Evolutionary conservation across 2,113 vertebrate species (phyloP).

Genomic region (Sinocyclocheilus grahami): DNA sequence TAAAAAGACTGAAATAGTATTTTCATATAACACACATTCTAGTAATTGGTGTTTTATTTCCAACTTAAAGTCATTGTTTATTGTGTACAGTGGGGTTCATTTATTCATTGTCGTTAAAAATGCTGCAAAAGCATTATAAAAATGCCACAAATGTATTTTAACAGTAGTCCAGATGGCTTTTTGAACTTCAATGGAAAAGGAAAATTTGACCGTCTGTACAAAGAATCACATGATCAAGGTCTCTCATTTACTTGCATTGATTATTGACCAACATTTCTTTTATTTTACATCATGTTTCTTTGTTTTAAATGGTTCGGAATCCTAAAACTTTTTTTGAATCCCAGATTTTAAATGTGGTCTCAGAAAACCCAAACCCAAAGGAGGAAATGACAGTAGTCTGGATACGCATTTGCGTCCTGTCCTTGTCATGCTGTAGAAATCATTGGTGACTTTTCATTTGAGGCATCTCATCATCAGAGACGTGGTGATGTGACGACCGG

Average conservation of each 20-base stretch:
- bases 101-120: background rate
- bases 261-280: background rate
- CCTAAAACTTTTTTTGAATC: background rate
- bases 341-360: background rate
- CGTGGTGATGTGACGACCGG: background rate
- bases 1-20: background rate
- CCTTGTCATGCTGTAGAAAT: background rate
- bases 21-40: background rate
- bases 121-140: background rate
- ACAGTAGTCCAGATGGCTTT: background rate
- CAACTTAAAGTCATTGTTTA: background rate
- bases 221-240: background rate
- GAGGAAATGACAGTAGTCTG: slow-evolving; percentile 21
- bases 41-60: background rate
- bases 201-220: background rate
- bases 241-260: background rate
- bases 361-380: background rate
- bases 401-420: background rate
- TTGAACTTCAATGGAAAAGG: background rate
- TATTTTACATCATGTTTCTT: background rate
- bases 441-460: background rate
- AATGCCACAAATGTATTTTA: background rate
- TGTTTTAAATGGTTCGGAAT: background rate
- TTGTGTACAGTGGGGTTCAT: background rate
- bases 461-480: background rate